Base-by-base conservation (phyloP, 2,797 vertebrate genomes). In the Rhinatrema bivittatum region DNA sequence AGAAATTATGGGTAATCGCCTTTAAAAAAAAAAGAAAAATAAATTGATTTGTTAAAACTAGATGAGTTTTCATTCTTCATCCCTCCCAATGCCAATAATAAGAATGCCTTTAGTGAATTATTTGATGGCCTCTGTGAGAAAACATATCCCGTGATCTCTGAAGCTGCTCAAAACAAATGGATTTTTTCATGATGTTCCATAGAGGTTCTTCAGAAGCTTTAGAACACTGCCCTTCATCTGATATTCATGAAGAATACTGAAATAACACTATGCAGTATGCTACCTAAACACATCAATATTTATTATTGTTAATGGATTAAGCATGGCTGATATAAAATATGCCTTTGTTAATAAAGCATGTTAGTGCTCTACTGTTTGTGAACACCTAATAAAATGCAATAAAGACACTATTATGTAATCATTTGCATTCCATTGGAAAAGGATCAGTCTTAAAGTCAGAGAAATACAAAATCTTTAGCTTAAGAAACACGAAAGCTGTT, bases 91-190 rank as follows among this genome's bases (percentile, higher is more conserved):
- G 25, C 11, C 27, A 66, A 64, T 61, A 54, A 50, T 45, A 29
- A 48, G 37, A 43, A 29, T n/a, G 29, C 42, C 39, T 53, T 10
- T 46, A 33, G 32, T 35, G 32, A 28, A 10, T 9, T 19, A 6
- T 43, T 54, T 44, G 41, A 25, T 46, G 34, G 55, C 13, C 25
- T 61, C 62, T 56, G 36, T 46, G 37, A 55, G 14, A 47, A 56
- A 47, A 59, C 36, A 13, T 22, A 45, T 41, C 27, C 27, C 32
- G 61, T 39, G 41, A 37, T 51, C 22, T 58, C 40, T 32, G 29
- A 42, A 54, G 5, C 19, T 29, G 32, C 11, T 13, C 4, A 16
- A 31, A 32, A n/a, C 39, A 53, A 42, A 12, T n/a, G 3, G 6
- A 40, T 28, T 25, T 60, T 36, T 26, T 6, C 3, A 0, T 2